Evolutionary conservation across 2,797 vertebrate species (phyloP).

Genomic region (Fringilla coelebs): DNA sequence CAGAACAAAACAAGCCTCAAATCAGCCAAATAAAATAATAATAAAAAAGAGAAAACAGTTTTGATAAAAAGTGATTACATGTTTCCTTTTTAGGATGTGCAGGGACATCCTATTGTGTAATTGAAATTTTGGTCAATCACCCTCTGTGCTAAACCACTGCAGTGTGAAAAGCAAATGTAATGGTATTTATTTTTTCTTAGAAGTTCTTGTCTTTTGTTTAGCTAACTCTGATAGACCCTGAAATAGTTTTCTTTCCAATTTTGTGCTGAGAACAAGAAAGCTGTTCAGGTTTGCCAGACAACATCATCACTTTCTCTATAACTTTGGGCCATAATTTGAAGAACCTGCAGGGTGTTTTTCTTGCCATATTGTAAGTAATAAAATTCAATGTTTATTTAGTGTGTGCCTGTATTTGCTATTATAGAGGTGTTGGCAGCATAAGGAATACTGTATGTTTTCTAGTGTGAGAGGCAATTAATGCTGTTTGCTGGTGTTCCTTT

Average conservation of each 20-base stretch:
- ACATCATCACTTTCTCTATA: neutral
- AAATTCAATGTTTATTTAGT: neutral
- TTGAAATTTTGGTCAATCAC: neutral
- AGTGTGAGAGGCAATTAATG: neutral
- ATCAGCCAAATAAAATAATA: neutral
- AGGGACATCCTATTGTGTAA: neutral
- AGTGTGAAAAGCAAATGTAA: neutral
- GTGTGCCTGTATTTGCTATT: neutral
- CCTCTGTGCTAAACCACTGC: neutral
- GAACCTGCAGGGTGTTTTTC: neutral
- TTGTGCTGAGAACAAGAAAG: neutral
- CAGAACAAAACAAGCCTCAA: neutral
- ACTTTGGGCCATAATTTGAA: neutral
- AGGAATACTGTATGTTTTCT: neutral
- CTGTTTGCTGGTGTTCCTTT: neutral
- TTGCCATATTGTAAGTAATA: neutral
- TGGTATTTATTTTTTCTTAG: neutral
- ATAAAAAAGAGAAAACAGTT: neutral
- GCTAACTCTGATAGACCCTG: neutral
- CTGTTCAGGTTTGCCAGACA: neutral
- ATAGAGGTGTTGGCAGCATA: neutral
- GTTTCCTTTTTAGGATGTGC: neutral
- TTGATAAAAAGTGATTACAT: neutral
- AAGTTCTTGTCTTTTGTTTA: neutral
- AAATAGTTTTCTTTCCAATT: neutral